phyloP scores from a whole-genome alignment of 2,113 vertebrate genomes.

The Sminthopsis crassicaudata region DNA sequence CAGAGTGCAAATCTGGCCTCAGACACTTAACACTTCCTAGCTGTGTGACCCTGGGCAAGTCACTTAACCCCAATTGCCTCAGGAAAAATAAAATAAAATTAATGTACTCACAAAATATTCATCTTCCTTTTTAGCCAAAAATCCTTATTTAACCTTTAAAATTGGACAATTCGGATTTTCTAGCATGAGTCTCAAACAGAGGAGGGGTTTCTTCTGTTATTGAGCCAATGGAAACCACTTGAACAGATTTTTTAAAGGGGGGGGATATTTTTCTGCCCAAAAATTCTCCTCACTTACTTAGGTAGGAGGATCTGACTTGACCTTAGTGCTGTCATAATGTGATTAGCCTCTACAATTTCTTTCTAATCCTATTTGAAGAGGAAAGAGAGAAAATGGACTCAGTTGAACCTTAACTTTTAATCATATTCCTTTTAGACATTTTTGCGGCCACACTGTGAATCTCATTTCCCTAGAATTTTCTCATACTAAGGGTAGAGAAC shows the following conservation, averaged over 20 bases:
- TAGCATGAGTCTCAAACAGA: constrained; percentile 1
- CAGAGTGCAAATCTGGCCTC: too few relatives aligned
- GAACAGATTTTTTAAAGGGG: constrained; percentile 28
- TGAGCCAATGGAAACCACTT: constrained; percentile 29
- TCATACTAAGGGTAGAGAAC: background rate
- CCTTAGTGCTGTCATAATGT: constrained; percentile 31
- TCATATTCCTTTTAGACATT: background rate
- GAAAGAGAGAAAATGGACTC: constrained; percentile 47
- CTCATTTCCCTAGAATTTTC: constrained; percentile 39
- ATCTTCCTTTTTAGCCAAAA: constrained; percentile 34
- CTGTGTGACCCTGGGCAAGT: too few relatives aligned
- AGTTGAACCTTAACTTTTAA: constrained; percentile 40
- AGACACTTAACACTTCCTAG: too few relatives aligned
- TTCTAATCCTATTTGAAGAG: constrained; percentile 46
- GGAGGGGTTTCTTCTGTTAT: background rate
- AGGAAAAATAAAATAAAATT: background rate
- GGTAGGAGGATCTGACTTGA: constrained; percentile 46
- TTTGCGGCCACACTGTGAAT: constrained; percentile 54
- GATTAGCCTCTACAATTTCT: constrained; percentile 18
- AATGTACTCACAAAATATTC: constrained; percentile 14
- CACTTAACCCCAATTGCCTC: too few relatives aligned
- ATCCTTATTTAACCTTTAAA: constrained; percentile 44
- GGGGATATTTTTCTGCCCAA: constrained; percentile 9
- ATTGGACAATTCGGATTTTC: constrained; percentile 1
- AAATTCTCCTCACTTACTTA: constrained; percentile 21